A percentile compares a stretch with the other conserved stretches of the same genome.
Evolutionary conservation across 2,113 vertebrate genomes (phyloP).

Genomic region (Stegastes partitus): DNA sequence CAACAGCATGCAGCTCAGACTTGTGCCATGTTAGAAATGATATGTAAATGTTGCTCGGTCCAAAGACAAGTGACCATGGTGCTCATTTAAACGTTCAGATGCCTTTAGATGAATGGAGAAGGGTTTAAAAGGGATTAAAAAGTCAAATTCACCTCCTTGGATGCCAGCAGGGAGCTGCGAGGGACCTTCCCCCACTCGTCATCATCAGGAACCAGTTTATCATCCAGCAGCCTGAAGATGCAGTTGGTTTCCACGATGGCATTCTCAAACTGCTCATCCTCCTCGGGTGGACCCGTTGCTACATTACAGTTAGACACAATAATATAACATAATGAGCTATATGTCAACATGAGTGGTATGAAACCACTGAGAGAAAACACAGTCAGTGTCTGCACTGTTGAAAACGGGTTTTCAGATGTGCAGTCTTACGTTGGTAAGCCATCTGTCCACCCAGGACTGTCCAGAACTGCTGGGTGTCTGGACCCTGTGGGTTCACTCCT

Average conservation of each 20-base stretch:
- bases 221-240: constrained; percentile 93
- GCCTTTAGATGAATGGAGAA: too few relatives aligned
- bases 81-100: too few relatives aligned
- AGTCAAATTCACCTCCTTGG: constrained; percentile 89
- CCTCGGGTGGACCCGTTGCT: constrained; percentile 93
- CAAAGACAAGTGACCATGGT: too few relatives aligned
- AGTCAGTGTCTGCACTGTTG: too few relatives aligned
- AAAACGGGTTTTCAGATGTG: too few relatives aligned
- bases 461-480: constrained; percentile 94
- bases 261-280: constrained; percentile 95
- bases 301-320: background rate
- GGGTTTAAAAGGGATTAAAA: background rate
- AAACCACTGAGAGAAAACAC: too few relatives aligned
- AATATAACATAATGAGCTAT: background rate
- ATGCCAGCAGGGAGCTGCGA: constrained; percentile 88
- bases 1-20: too few relatives aligned
- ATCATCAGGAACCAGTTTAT: constrained; percentile 96
- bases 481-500: constrained; percentile 88
- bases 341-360: background rate
- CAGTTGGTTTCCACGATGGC: constrained; percentile 99
- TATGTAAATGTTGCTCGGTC: too few relatives aligned
- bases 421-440: constrained; percentile 88
- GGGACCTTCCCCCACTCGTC: constrained; percentile 97
- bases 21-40: too few relatives aligned
- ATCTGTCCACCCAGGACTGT: constrained; percentile 92